Percentiles rank a stretch among this genome's conserved stretches.
Evolutionary conservation across 2,113 vertebrate genomes (phyloP).

Genomic region (Micronycteris hirsuta): DNA sequence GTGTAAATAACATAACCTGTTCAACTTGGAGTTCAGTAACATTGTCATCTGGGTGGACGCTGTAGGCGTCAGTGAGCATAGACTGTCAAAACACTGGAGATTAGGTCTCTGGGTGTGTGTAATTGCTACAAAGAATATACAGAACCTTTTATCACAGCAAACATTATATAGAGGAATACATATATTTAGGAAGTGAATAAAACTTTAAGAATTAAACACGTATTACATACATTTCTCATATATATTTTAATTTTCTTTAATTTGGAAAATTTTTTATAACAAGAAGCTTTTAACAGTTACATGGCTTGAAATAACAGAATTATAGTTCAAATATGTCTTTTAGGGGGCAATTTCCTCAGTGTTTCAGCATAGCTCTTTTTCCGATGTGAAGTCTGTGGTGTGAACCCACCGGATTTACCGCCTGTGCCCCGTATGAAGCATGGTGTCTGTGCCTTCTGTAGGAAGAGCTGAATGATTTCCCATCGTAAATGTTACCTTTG

Average conservation of each 20-base stretch:
- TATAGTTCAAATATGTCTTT: neutral
- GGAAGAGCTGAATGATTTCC: constrained; percentile 60
- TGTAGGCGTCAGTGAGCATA: neutral
- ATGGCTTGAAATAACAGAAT: neutral
- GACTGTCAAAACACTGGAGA: neutral
- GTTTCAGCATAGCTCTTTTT: neutral
- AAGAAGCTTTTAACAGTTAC: neutral
- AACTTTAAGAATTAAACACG: neutral
- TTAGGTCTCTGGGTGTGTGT: neutral
- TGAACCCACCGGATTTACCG: neutral
- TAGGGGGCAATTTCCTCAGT: neutral
- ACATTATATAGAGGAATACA: neutral
- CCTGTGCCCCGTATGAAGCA: neutral
- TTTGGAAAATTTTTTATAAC: neutral
- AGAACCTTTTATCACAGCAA: neutral
- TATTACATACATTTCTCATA: neutral
- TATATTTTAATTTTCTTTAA: neutral
- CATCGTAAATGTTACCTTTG: constrained; percentile 57
- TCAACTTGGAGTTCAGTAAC: neutral
- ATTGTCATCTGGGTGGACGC: neutral
- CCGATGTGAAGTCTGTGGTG: neutral
- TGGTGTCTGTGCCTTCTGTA: neutral
- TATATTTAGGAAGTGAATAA: neutral
- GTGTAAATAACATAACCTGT: neutral
- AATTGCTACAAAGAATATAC: neutral